phyloP scores from a whole-genome alignment of 2,113 vertebrate genomes.

The Prochilodus magdalenae region DNA sequence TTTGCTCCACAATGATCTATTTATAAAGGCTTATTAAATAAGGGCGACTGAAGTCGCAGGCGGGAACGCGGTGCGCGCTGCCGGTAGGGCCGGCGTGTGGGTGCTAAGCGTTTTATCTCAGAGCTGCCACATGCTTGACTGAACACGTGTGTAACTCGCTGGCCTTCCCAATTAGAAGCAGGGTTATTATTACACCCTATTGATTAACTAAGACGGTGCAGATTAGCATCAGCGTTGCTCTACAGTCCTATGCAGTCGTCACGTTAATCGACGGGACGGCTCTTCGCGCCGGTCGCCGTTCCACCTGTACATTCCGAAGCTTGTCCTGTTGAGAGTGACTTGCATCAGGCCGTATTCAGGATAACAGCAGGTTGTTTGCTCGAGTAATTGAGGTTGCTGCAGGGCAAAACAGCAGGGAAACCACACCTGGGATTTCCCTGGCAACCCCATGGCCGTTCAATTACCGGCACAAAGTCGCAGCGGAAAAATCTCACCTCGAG shows the following conservation, averaged over 20 bases:
- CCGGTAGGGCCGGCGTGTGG: not conserved
- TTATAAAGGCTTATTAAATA: not conserved
- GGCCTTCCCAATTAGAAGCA: not conserved
- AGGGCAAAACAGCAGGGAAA: conserved; percentile 52
- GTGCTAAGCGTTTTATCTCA: not conserved
- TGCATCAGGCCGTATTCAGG: conserved; percentile 52
- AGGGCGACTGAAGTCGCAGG: not conserved
- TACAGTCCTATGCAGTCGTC: too few relatives aligned
- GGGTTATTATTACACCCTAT: not conserved
- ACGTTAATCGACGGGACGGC: not conserved
- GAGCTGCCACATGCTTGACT: not conserved
- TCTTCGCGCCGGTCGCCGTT: conserved; percentile 26
- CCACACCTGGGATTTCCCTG: conserved; percentile 56
- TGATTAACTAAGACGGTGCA: not conserved
- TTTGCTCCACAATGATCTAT: not conserved
- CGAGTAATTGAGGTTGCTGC: conserved; percentile 53
- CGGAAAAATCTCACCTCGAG: conserved; percentile 32
- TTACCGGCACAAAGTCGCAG: conserved; percentile 49
- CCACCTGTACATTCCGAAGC: conserved; percentile 50
- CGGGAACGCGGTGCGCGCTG: not conserved
- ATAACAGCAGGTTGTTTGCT: conserved; percentile 57
- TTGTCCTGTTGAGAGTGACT: conserved; percentile 52
- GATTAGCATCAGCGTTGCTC: not conserved
- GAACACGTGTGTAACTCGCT: not conserved
- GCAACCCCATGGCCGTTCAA: conserved; percentile 47